Conservation (phyloP, 2,113 vertebrate genomes). For the Dunckerocampus dactyliophorus region DNA sequence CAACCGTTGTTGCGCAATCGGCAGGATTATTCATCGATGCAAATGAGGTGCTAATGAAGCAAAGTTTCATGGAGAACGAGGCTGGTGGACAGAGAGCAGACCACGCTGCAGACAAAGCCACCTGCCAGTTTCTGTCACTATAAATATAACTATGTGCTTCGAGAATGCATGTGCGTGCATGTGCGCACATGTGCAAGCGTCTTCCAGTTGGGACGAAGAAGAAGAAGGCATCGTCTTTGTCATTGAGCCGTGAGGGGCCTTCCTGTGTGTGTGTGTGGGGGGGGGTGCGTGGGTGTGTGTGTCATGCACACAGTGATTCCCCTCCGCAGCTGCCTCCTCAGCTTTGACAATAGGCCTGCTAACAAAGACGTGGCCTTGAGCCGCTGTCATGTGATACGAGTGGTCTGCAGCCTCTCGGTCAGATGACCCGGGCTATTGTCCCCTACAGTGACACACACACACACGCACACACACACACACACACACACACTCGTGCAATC, state of each 20-base stretch:
- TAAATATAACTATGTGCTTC: slow-evolving; percentile 66
- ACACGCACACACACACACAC: slow-evolving; percentile 37
- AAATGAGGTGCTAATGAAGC: background rate
- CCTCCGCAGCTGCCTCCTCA: slow-evolving; percentile 69
- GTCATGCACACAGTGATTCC: slow-evolving; percentile 57
- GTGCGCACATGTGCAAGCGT: slow-evolving; percentile 22
- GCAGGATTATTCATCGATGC: background rate
- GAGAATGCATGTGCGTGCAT: slow-evolving; percentile 29
- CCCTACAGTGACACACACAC: slow-evolving; percentile 58
- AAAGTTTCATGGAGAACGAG: background rate
- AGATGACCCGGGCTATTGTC: slow-evolving; percentile 69
- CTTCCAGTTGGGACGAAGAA: slow-evolving; percentile 46
- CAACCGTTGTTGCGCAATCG: background rate
- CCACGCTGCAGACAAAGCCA: slow-evolving; percentile 55
- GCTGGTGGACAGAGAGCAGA: slow-evolving; percentile 33
- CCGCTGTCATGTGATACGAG: slow-evolving; percentile 69
- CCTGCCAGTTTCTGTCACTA: slow-evolving; percentile 69
- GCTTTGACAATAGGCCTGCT: slow-evolving; percentile 67
- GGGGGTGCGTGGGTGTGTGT: slow-evolving; percentile 24
- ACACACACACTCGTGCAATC: slow-evolving; percentile 30
- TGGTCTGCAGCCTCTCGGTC: slow-evolving; percentile 65
- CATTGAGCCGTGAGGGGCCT: slow-evolving; percentile 61
- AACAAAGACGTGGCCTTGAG: slow-evolving; percentile 72
- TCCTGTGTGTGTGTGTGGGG: slow-evolving; percentile 14
- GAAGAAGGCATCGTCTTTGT: slow-evolving; percentile 66